A percentile compares a stretch with the other conserved stretches of the same genome.
phyloP scores from a whole-genome alignment of 2,888 invertebrate genomes.

The Tetragonula carbonaria region DNA sequence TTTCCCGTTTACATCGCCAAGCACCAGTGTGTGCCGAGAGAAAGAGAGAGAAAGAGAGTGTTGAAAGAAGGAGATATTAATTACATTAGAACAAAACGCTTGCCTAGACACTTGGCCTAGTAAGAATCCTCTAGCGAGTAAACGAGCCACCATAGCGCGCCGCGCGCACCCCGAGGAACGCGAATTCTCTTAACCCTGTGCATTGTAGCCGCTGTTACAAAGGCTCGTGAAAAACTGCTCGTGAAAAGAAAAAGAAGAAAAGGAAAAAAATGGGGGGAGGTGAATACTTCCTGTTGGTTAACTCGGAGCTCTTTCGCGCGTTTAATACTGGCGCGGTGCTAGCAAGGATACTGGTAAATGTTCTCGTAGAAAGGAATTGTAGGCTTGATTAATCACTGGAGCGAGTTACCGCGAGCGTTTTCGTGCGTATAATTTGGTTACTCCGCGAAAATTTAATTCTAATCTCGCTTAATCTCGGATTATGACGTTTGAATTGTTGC shows the following conservation, averaged over 20 bases:
- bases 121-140: constrained; percentile 42
- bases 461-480: background rate
- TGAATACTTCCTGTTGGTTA: background rate
- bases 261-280: too few relatives aligned
- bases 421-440: background rate
- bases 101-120: constrained; percentile 45
- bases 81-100: constrained; percentile 51
- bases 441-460: background rate
- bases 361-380: too few relatives aligned
- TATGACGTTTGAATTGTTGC: too few relatives aligned
- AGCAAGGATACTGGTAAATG: background rate
- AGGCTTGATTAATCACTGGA: background rate
- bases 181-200: constrained; percentile 23
- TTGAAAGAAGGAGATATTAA: constrained; percentile 50
- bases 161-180: constrained; percentile 1
- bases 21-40: background rate
- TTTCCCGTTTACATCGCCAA: constrained; percentile 26
- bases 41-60: background rate
- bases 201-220: constrained; percentile 29
- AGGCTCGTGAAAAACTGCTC: constrained; percentile 20
- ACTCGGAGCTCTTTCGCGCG: background rate
- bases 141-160: constrained; percentile 15
- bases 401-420: background rate
- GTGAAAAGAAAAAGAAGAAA: background rate
- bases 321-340: background rate